Evolutionary conservation across 2,113 vertebrate genomes (phyloP).

Genomic region (Ageneiosus marmoratus): DNA sequence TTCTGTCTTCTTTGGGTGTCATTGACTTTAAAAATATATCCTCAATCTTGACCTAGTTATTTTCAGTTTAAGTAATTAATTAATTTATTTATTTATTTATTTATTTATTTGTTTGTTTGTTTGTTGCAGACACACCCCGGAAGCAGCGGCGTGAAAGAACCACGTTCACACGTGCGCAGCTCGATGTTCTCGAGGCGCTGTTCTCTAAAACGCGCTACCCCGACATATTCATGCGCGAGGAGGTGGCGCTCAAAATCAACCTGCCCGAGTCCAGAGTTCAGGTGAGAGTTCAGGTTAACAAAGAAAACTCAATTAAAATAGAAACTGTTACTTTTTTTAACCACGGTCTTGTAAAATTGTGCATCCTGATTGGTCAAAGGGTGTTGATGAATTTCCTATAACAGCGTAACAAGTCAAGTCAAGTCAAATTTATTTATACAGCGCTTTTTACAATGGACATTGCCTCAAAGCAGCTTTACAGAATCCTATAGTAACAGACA

Average conservation of each 20-base stretch:
- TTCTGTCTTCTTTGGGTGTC: too few relatives aligned
- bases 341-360: background rate
- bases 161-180: slow-evolving; percentile 85
- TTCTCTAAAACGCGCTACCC: slow-evolving; percentile 86
- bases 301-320: background rate
- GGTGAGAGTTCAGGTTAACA: slow-evolving; percentile 59
- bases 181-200: slow-evolving; percentile 82
- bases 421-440: too few relatives aligned
- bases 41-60: too few relatives aligned
- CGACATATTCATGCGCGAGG: slow-evolving; percentile 87
- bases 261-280: slow-evolving; percentile 84
- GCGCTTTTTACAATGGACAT: too few relatives aligned
- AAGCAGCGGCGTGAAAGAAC: slow-evolving; percentile 85
- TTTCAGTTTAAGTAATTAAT: too few relatives aligned
- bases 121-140: slow-evolving; percentile 70
- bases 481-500: too few relatives aligned
- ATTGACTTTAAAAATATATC: too few relatives aligned
- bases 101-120: background rate
- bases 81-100: background rate
- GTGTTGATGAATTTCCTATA: background rate
- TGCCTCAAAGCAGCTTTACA: too few relatives aligned
- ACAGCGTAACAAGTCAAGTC: background rate
- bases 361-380: background rate
- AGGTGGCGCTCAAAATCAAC: slow-evolving; percentile 86
- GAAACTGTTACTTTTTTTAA: background rate